Conservation (phyloP, 2,797 vertebrate species). For the Sebastes trivittatus region DNA sequence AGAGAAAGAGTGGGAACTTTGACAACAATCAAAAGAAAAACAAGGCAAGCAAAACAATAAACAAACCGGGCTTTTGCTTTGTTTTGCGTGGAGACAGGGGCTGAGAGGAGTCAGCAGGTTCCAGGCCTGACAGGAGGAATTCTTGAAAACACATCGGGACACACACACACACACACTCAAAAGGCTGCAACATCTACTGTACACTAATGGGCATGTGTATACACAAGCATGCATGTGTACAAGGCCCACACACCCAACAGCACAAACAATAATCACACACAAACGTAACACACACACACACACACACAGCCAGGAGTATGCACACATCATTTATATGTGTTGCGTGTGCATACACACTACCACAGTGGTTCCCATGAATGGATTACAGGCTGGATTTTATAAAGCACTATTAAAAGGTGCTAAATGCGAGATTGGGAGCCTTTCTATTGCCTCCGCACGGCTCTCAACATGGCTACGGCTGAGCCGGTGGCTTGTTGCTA, state of each 20-base stretch:
- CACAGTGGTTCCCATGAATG: background rate
- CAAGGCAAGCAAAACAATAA: conserved; percentile 57
- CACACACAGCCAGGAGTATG: background rate
- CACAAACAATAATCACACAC: background rate
- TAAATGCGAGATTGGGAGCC: too few relatives aligned
- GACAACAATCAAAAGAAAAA: conserved; percentile 61
- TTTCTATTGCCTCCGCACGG: too few relatives aligned
- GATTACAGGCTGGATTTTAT: background rate
- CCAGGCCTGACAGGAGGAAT: conserved; percentile 41
- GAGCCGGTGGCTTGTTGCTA: too few relatives aligned
- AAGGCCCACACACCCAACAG: background rate
- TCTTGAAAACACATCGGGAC: conserved; percentile 32
- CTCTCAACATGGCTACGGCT: too few relatives aligned
- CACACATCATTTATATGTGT: background rate
- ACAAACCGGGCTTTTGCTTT: conserved; percentile 51
- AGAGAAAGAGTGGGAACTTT: conserved; percentile 31
- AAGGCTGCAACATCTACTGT: background rate
- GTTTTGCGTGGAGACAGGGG: conserved; percentile 41
- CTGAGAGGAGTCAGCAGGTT: conserved; percentile 31
- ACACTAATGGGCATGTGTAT: background rate
- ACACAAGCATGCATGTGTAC: background rate
- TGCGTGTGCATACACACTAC: background rate
- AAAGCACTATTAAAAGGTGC: too few relatives aligned
- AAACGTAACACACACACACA: background rate
- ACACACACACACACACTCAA: background rate